Evolutionary conservation across 2,888 invertebrate genomes (phyloP), one percentile per base, ranked within the genome.

Genomic region (Gonocerus acuteangulatus): DNA sequence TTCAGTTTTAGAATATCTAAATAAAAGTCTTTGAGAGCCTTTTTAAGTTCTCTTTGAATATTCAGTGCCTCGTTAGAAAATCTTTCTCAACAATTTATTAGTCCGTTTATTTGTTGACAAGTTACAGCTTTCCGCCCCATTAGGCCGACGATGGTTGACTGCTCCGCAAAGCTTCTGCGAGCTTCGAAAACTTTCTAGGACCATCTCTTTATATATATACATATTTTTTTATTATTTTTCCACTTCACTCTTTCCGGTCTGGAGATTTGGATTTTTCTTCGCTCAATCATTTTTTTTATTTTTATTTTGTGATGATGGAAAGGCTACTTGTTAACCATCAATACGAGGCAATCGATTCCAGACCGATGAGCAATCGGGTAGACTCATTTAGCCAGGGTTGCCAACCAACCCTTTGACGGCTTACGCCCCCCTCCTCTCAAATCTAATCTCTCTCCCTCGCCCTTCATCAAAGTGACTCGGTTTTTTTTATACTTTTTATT

Each of bases 31-130:
- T n/a, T n/a, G n/a, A n/a, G n/a, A n/a, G n/a, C n/a, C 27, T 9
- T 9, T 27, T 27, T 4, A 27, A 27, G 27, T 6, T 4, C 9
- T 27, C 27, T 27, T 27, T 27, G 27, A 27, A 27, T 27, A 27
- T 27, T 27, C 39, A 39, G 39, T 9, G 39, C n/a, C 39, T n/a
- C 15, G 39, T 39, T 39, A 15, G 39, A 36, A 39, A 54, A 19
- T 42, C 19, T 42, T 42, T 54, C 19, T n/a, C n/a, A 32, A 13
- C 16, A 2, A 54, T 36, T 54, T 54, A 54, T 54, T 54, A 42
- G 39, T 42, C 39, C 54, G 23, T 54, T 54, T 54, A 54, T 54
- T 54, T 54, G 54, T 54, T 36, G 36, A 54, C 42, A 54, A 54
- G 42, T 23, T 54, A 16, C 54, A 42, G 36, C n/a, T 39, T 54